Conservation (phyloP, 2,113 vertebrate genomes). For the Strix aluco region DNA sequence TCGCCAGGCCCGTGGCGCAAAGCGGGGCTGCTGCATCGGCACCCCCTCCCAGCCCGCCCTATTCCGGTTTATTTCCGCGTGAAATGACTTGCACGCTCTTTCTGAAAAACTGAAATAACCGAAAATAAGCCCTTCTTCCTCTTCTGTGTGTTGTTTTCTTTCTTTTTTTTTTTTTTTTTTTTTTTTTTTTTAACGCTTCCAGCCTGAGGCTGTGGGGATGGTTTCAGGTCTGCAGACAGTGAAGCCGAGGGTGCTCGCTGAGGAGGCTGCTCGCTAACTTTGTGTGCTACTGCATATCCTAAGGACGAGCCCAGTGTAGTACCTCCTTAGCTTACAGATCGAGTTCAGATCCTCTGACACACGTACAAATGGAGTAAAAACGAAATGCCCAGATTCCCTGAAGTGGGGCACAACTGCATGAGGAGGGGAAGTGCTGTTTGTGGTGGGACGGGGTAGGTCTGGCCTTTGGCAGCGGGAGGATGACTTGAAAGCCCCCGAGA, state of each 20-base stretch:
- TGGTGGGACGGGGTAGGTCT: not conserved
- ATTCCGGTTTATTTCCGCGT: not conserved
- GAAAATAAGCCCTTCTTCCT: not conserved
- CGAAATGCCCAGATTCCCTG: rapidly evolving
- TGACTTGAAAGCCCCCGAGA: not conserved
- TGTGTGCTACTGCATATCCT: not conserved
- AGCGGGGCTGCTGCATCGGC: not conserved
- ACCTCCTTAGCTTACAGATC: rapidly evolving
- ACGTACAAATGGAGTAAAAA: not conserved
- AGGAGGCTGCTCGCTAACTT: not conserved
- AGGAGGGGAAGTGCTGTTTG: not conserved
- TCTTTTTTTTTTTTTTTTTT: not conserved
- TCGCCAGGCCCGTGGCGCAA: not conserved
- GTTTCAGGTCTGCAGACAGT: not conserved
- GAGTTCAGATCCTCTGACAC: not conserved
- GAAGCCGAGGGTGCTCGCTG: not conserved
- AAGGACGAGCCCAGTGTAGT: not conserved
- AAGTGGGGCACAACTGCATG: rapidly evolving
- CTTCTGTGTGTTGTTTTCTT: no score
- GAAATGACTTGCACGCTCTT: not conserved
- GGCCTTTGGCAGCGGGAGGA: not conserved
- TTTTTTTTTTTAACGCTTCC: no score
- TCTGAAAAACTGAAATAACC: not conserved
- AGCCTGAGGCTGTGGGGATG: not conserved
- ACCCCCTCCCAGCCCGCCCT: not conserved